These are phyloP conservation scores for Eubucco bourcierii DNA, from an alignment of 2,113 vertebrate genomes.

Conservation along the genomic window DNA sequence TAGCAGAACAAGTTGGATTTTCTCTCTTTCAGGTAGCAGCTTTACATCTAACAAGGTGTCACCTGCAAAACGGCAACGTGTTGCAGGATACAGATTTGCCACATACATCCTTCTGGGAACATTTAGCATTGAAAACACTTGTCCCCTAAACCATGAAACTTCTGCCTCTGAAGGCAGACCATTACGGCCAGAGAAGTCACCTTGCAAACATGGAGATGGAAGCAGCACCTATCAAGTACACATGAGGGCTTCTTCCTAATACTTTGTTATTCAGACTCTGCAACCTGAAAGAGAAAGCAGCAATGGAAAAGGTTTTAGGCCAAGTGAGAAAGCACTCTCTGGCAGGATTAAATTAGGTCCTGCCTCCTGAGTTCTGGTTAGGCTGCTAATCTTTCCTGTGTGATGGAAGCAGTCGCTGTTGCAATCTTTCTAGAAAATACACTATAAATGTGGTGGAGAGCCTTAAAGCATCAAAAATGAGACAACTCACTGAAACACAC, in stretches of 20 bases:
- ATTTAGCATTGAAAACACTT: conserved; percentile 35
- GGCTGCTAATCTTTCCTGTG: background rate
- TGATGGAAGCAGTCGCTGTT: background rate
- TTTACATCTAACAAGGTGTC: background rate
- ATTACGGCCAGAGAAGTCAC: background rate
- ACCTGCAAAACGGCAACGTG: background rate
- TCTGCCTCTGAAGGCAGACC: background rate
- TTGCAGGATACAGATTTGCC: background rate
- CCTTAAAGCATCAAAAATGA: conserved; percentile 8
- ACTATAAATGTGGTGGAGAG: background rate
- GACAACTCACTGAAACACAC: background rate
- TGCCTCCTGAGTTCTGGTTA: background rate
- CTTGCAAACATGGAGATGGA: background rate
- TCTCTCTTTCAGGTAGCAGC: background rate
- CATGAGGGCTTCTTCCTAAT: background rate
- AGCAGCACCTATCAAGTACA: background rate
- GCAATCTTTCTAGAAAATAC: conserved; percentile 2
- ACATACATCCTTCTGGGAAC: background rate
- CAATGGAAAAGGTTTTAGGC: background rate
- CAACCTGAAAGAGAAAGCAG: background rate
- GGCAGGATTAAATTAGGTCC: background rate
- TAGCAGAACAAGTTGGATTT: background rate
- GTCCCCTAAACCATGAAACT: conserved; percentile 4
- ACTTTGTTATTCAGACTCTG: background rate
- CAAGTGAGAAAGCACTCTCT: background rate